Percentiles rank a stretch among this genome's conserved stretches.
phyloP scores from a whole-genome alignment of 30 jellyfish, hydroid and myxozoan species.

The Hydractinia echinata region DNA sequence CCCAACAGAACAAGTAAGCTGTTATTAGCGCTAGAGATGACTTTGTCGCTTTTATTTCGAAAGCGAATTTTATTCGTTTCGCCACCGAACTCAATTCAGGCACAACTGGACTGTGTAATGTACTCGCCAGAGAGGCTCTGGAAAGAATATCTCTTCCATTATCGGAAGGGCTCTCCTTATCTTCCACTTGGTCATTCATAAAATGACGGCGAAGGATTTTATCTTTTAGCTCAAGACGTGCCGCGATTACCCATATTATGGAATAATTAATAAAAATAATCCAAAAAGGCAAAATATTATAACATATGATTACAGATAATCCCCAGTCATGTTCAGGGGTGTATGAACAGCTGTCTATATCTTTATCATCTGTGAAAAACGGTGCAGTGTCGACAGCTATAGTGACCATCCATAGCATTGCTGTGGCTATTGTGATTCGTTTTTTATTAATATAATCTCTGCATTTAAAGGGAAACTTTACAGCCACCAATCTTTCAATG shows the following conservation, averaged over 20 bases:
- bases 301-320: conserved; percentile 9
- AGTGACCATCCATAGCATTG: conserved; percentile 9
- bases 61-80: background rate
- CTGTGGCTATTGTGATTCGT: background rate
- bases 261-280: conserved; percentile 1
- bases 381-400: conserved; percentile 18
- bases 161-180: background rate
- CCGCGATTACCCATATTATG: conserved; percentile 27
- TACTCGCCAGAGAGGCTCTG: background rate
- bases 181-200: too few species aligned
- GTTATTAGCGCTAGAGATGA: background rate
- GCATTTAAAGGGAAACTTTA: background rate
- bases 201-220: background rate
- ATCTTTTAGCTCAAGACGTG: conserved; percentile 13
- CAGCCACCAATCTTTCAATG: conserved; percentile 15
- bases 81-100: too few species aligned
- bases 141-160: background rate
- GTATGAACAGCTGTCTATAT: conserved; percentile 4
- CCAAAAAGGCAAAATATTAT: conserved; percentile 13
- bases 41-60: conserved; percentile 30
- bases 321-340: conserved; percentile 31
- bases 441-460: background rate
- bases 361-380: background rate
- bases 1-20: conserved; percentile 28
- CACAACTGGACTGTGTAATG: background rate